phyloP scores from a whole-genome alignment of 1,140 invertebrate genomes.

The Penaeus japonicus region DNA sequence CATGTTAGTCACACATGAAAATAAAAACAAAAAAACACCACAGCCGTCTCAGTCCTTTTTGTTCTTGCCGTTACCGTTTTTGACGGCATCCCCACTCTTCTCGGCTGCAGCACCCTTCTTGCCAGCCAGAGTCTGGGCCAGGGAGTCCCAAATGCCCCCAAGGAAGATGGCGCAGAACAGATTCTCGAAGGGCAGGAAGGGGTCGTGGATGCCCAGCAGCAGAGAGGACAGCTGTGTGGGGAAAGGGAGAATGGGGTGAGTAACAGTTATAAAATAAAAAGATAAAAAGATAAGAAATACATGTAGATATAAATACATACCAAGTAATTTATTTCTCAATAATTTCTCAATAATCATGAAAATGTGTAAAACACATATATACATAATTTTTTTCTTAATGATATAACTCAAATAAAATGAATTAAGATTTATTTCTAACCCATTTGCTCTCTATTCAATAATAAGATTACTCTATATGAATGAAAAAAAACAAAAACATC shows the following conservation, averaged over 20 bases:
- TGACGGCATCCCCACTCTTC: conserved; percentile 43
- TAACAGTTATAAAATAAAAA: not conserved
- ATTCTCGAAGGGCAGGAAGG: conserved; percentile 98
- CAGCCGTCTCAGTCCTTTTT: conserved; percentile 50
- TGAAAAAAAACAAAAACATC: not conserved
- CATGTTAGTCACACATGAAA: not conserved
- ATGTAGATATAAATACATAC: not conserved
- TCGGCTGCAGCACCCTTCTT: conserved; percentile 57
- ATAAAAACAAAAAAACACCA: conserved; percentile 7
- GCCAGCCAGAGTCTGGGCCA: conserved; percentile 68
- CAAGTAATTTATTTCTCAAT: too few relatives aligned
- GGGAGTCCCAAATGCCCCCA: conserved; percentile 97
- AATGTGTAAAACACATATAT: too few relatives aligned
- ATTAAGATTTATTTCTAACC: not conserved
- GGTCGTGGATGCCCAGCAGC: conserved; percentile 95
- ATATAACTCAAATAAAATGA: too few relatives aligned
- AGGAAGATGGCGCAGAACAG: conserved; percentile 96
- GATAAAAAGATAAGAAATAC: conserved; percentile 54
- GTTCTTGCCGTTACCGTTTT: conserved; percentile 58
- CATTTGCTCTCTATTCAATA: not conserved
- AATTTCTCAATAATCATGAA: too few relatives aligned
- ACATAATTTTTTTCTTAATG: too few relatives aligned
- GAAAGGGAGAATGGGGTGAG: not conserved
- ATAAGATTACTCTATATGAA: not conserved
- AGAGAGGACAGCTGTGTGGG: conserved; percentile 84